phyloP scores from a whole-genome alignment of 1,140 invertebrate genomes.

The Drosophila kanapiae region DNA sequence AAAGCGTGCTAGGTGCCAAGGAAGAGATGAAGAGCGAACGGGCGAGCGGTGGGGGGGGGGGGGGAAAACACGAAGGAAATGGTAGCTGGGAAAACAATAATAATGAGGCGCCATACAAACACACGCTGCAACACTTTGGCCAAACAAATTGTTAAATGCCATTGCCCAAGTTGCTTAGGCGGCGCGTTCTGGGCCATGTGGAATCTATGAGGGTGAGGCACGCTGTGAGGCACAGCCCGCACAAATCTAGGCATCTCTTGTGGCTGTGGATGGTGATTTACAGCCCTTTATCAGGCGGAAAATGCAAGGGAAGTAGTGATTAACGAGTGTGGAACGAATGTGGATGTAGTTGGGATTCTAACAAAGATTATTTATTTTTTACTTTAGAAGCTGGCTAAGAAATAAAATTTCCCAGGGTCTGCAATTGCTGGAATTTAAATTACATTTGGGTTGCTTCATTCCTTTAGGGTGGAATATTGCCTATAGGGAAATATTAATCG shows the following conservation, averaged over 20 bases:
- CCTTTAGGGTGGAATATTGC: too few relatives aligned
- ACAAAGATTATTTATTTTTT: too few relatives aligned
- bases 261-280: slow-evolving; percentile 32
- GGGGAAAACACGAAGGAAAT: slow-evolving; percentile 33
- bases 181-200: slow-evolving; percentile 28
- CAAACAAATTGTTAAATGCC: slow-evolving; percentile 56
- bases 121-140: slow-evolving; percentile 72
- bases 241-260: slow-evolving; percentile 54
- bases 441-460: too few relatives aligned
- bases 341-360: neutral
- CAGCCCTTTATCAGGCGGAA: neutral
- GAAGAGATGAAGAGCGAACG: slow-evolving; percentile 3
- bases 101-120: slow-evolving; percentile 73
- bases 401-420: too few relatives aligned
- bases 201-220: slow-evolving; percentile 1
- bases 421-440: too few relatives aligned
- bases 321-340: slow-evolving; percentile 21
- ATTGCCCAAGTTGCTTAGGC: slow-evolving; percentile 11
- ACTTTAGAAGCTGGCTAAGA: too few relatives aligned
- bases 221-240: neutral
- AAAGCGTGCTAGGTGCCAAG: slow-evolving; percentile 44
- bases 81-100: slow-evolving; percentile 68
- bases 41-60: neutral
- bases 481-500: too few relatives aligned
- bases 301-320: neutral